Percentiles rank a stretch among this genome's conserved stretches.
Conservation (phyloP, 2,888 invertebrate species). For the Spisula subtruncata region DNA sequence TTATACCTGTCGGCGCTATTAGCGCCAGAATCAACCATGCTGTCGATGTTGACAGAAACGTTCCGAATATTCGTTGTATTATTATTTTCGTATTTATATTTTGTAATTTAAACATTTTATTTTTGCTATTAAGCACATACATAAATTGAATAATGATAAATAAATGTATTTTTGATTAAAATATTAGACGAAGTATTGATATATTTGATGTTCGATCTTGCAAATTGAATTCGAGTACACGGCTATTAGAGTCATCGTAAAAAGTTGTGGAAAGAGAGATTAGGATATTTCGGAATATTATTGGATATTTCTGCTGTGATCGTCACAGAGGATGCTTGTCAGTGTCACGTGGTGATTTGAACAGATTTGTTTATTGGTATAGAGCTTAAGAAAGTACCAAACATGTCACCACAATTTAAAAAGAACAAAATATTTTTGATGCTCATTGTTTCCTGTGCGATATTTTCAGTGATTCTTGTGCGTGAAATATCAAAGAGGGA, state of each 20-base stretch:
- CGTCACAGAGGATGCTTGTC: slow-evolving; percentile 17
- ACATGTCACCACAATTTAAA: slow-evolving; percentile 34
- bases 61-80: slow-evolving; percentile 26
- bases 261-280: slow-evolving; percentile 24
- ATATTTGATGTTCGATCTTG: neutral
- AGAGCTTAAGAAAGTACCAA: neutral
- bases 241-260: slow-evolving; percentile 11
- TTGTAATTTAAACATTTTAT: neutral
- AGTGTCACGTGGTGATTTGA: neutral
- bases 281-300: slow-evolving; percentile 24
- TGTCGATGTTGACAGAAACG: neutral
- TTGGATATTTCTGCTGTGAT: slow-evolving; percentile 20
- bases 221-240: slow-evolving; percentile 21
- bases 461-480: slow-evolving; percentile 19
- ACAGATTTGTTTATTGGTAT: neutral
- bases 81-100: slow-evolving; percentile 24
- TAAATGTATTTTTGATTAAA: too few species aligned
- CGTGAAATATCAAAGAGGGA: slow-evolving; percentile 48
- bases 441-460: neutral
- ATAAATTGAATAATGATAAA: too few species aligned
- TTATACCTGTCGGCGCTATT: slow-evolving; percentile 30
- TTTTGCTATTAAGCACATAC: too few species aligned
- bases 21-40: slow-evolving; percentile 43
- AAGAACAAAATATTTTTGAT: slow-evolving; percentile 40
- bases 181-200: neutral